A percentile compares a stretch with the other conserved stretches of the same genome.
These are phyloP conservation scores for Labeo rohita DNA, from an alignment of 2,113 vertebrate species.

Conservation along the genomic window DNA sequence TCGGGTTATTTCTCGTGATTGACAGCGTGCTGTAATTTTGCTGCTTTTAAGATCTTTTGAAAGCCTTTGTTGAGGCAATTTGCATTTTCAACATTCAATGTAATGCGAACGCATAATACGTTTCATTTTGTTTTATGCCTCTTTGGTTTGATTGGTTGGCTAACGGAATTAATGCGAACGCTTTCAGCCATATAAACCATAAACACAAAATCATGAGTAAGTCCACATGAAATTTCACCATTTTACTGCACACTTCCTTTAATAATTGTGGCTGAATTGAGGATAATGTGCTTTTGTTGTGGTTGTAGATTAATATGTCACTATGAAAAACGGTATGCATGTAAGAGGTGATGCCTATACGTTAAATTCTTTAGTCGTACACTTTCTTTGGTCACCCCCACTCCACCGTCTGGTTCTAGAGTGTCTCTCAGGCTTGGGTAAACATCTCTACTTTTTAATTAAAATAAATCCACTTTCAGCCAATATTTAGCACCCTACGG, in stretches of 20 bases:
- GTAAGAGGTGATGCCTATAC: not conserved
- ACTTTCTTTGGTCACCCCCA: not conserved
- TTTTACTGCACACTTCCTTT: not conserved
- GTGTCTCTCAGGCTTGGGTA: constrained; percentile 65
- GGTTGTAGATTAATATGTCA: not conserved
- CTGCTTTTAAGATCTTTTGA: constrained; percentile 29
- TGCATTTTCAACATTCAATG: not conserved
- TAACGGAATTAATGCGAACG: not conserved
- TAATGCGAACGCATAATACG: not conserved
- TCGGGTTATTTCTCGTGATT: constrained; percentile 23
- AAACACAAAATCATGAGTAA: not conserved
- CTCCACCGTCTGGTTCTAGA: constrained; percentile 58
- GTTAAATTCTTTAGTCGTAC: not conserved
- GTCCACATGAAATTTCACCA: not conserved
- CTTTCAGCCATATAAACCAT: not conserved
- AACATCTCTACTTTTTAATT: constrained; percentile 77
- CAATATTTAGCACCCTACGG: constrained; percentile 62
- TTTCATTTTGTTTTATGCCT: constrained; percentile 21
- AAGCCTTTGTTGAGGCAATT: constrained; percentile 29
- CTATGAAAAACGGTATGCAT: not conserved
- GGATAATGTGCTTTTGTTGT: not conserved
- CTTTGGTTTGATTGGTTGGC: constrained; percentile 1
- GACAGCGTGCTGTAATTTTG: constrained; percentile 36
- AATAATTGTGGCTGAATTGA: not conserved
- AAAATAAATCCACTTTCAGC: constrained; percentile 72